Conservation (phyloP, 2,888 invertebrate genomes). For the Baccha elongata region DNA sequence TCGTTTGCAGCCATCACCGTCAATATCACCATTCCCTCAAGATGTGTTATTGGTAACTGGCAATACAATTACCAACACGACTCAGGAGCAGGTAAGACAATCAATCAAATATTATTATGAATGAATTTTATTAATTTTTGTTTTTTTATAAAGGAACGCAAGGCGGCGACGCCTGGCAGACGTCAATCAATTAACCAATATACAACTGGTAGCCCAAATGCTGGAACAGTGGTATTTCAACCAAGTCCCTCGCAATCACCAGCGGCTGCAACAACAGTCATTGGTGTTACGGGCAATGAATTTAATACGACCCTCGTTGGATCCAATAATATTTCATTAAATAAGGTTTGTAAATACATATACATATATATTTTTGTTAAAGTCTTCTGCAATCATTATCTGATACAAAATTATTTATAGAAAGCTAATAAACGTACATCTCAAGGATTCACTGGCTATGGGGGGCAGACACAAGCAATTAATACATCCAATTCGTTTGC, state of each 20-base stretch:
- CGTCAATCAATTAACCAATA: constrained; percentile 82
- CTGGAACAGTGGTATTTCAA: constrained; percentile 82
- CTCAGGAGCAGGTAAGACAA: constrained; percentile 81
- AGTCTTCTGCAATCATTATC: background rate
- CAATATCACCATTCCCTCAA: constrained; percentile 82
- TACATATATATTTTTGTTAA: background rate
- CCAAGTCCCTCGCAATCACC: constrained; percentile 83
- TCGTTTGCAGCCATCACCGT: constrained; percentile 82
- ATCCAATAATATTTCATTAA: constrained; percentile 82
- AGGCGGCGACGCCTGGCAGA: constrained; percentile 83
- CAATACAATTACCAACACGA: constrained; percentile 81
- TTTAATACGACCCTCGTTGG: constrained; percentile 83
- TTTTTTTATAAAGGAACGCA: constrained; percentile 79
- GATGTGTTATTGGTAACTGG: constrained; percentile 83
- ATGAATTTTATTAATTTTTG: constrained; percentile 29
- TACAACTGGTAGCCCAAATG: constrained; percentile 81
- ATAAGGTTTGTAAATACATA: constrained; percentile 79
- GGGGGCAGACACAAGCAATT: constrained; percentile 81
- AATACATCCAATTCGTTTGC: constrained; percentile 81
- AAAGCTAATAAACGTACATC: constrained; percentile 79
- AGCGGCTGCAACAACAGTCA: constrained; percentile 81
- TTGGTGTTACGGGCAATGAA: constrained; percentile 82
- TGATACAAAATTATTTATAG: constrained; percentile 74
- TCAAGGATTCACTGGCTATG: constrained; percentile 77
- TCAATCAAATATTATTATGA: background rate